Conservation (phyloP, 2,797 vertebrate genomes). For the Cossypha heuglini region DNA sequence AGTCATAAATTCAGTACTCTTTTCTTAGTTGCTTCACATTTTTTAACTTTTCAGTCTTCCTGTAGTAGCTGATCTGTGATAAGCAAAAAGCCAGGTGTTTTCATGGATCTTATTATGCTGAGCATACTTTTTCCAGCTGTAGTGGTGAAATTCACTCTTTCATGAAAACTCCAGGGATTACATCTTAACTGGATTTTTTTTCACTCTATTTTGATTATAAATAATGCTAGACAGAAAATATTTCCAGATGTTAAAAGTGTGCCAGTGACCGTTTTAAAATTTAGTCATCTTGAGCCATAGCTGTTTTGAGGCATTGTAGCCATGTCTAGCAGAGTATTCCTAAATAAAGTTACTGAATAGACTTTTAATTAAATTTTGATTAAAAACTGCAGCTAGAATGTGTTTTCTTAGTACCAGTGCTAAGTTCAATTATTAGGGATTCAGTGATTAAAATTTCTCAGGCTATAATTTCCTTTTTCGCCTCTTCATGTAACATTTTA, state of each 20-base stretch:
- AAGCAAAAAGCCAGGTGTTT: not conserved
- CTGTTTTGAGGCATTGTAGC: not conserved
- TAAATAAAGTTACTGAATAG: not conserved
- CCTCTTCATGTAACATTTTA: not conserved
- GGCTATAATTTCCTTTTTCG: not conserved
- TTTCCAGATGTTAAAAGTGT: not conserved
- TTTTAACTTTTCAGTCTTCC: not conserved
- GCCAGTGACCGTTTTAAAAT: not conserved
- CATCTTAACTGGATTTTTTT: not conserved
- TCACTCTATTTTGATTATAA: not conserved
- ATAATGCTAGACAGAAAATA: not conserved
- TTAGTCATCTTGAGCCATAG: not conserved
- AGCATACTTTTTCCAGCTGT: not conserved
- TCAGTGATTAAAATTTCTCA: not conserved
- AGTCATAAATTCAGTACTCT: not conserved
- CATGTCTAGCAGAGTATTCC: not conserved
- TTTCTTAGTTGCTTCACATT: not conserved
- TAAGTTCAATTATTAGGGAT: not conserved
- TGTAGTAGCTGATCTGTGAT: not conserved
- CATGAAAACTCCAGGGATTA: not conserved
- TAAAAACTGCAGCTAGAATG: not conserved
- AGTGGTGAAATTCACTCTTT: not conserved
- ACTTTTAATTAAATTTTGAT: not conserved
- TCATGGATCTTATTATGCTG: not conserved
- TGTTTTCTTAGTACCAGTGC: not conserved